phyloP scores from a whole-genome alignment of 2,888 invertebrate genomes.

The Stenotaenia linearis region DNA sequence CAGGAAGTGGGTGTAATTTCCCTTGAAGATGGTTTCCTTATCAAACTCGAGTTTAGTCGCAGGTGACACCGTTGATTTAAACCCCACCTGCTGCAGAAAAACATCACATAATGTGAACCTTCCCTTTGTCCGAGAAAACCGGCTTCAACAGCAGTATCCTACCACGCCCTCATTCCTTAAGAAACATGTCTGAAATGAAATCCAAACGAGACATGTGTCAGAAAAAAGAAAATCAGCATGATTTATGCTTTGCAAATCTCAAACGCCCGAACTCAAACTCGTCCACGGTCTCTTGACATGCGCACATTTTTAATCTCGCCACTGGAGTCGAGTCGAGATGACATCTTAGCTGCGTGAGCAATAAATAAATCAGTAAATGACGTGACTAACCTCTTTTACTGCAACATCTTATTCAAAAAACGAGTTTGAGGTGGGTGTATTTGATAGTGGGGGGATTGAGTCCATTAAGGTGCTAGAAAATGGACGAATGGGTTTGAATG shows the following conservation, averaged over 20 bases:
- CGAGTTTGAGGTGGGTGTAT: background rate
- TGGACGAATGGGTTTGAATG: background rate
- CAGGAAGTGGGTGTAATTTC: constrained; percentile 17
- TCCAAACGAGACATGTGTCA: background rate
- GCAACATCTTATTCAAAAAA: background rate
- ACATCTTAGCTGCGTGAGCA: background rate
- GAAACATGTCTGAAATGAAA: background rate
- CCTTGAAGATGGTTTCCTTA: constrained; percentile 7
- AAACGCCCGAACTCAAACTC: too few relatives aligned
- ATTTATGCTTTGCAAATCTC: background rate
- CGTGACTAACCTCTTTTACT: background rate
- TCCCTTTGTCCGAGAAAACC: constrained; percentile 1
- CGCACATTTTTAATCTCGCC: background rate
- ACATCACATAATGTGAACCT: constrained; percentile 15
- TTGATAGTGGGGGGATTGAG: background rate
- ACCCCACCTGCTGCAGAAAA: constrained; percentile 19
- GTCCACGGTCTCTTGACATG: background rate
- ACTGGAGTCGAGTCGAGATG: background rate
- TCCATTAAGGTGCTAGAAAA: background rate
- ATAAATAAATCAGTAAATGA: background rate
- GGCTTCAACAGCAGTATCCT: constrained; percentile 17
- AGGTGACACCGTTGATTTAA: constrained; percentile 14
- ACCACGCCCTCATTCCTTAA: constrained; percentile 14
- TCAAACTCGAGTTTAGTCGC: background rate
- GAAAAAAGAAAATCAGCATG: background rate